phyloP scores from a whole-genome alignment of 1,140 invertebrate species.

The Leptinotarsa lineolata region DNA sequence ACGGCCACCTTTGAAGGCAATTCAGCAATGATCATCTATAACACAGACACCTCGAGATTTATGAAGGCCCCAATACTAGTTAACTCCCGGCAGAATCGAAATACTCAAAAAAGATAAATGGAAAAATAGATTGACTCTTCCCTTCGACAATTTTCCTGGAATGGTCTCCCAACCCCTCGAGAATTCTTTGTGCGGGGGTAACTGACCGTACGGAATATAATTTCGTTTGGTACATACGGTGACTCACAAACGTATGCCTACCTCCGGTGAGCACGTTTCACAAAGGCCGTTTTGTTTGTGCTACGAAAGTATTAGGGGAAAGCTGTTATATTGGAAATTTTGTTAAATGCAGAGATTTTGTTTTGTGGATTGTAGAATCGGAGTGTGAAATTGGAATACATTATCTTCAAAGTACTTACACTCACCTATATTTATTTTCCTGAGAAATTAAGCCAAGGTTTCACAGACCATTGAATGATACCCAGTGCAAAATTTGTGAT shows the following conservation, averaged over 20 bases:
- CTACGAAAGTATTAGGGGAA: not conserved
- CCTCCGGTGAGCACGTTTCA: not conserved
- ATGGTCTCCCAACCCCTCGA: conserved; percentile 9
- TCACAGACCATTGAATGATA: too few relatives aligned
- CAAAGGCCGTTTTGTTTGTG: not conserved
- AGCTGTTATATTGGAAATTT: too few relatives aligned
- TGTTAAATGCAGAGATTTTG: too few relatives aligned
- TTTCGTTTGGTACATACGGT: conserved; percentile 32
- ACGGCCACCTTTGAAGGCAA: too few relatives aligned
- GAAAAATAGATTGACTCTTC: conserved; percentile 24
- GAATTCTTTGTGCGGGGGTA: conserved; percentile 36
- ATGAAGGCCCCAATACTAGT: conserved; percentile 5
- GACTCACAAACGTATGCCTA: conserved; percentile 30
- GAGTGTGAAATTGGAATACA: too few relatives aligned
- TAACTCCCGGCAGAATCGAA: not conserved
- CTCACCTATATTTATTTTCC: too few relatives aligned
- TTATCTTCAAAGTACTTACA: too few relatives aligned
- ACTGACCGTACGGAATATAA: conserved; percentile 42
- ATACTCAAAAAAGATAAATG: conserved; percentile 17
- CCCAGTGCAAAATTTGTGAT: too few relatives aligned
- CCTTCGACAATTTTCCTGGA: conserved; percentile 5
- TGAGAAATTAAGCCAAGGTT: too few relatives aligned
- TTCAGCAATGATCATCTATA: too few relatives aligned
- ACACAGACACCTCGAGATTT: not conserved
- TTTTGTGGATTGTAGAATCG: too few relatives aligned